Evolutionary conservation across 2,797 vertebrate genomes (phyloP), one percentile per base, ranked within the genome.

Genomic region (Neosilurus hyrtlii): DNA sequence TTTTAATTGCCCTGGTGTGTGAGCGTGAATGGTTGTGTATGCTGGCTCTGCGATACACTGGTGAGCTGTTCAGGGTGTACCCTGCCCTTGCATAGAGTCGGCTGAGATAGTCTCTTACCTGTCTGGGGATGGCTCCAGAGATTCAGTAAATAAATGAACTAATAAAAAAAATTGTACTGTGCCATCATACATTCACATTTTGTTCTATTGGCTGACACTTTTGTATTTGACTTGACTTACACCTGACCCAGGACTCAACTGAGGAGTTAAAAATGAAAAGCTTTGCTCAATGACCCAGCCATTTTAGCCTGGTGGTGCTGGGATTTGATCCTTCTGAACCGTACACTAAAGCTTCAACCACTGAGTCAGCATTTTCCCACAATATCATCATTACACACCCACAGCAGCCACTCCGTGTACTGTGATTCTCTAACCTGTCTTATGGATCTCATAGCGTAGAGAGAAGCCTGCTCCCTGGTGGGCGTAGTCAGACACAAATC

Each of bases 401-500:
- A 43, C 68, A 57, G 1, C 78, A 63, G 43, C 52, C 72, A 76
- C 68, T 61, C 43, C 9, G n/a, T 10, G n/a, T 37, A n/a, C 2
- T 65, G 68, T 22, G 51, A 16, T 18, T 24, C 18, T 61, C 85
- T 85, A 83, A 98, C 98, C 97, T 90, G 98, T 99, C 91, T 97
- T 98, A 91, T 96, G 97, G 94, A 99, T 99, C 94, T 99, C 97
- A 0, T 99, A 99, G 90, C 97, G 97, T 86, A 99, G 95, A 0
- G 97, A 99, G 94, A 99, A 99, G 82, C 98, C 98, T 0, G 97
- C 97, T 59, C 97, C 97, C 90, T 99, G 97, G 86, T 98, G 95
- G 57, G 96, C 97, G 0, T 99, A 99, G 91, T 99, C 98, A 0
- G 98, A 99, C 4, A 96, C 97, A 79, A 99, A 99, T 83, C 94